These are phyloP conservation scores for Aspidiotus destructor DNA, from an alignment of 2,888 invertebrate genomes.

Conservation along the genomic window DNA sequence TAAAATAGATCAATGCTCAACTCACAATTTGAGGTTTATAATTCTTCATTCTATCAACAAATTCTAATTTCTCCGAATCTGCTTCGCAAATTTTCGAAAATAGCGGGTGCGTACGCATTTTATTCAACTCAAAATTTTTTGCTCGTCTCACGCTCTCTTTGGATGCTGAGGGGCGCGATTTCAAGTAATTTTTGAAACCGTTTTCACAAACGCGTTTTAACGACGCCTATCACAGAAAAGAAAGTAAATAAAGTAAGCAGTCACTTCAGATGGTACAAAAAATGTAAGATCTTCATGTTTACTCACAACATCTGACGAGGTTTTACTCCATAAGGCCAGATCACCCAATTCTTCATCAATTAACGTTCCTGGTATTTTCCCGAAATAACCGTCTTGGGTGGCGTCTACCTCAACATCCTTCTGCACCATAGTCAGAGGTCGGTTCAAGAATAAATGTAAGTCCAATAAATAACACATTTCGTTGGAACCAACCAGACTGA, in stretches of 20 bases:
- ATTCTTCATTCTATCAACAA: slow-evolving; percentile 58
- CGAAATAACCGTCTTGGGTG: slow-evolving; percentile 56
- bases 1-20: background rate
- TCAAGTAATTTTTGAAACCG: slow-evolving; percentile 81
- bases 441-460: slow-evolving; percentile 83
- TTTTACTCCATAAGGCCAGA: slow-evolving; percentile 63
- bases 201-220: slow-evolving; percentile 68
- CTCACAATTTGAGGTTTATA: slow-evolving; percentile 66
- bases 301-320: slow-evolving; percentile 63
- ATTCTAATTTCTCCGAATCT: slow-evolving; percentile 44
- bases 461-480: slow-evolving; percentile 90
- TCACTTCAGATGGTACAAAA: background rate
- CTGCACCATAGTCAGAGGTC: slow-evolving; percentile 53
- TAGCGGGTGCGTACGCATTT: slow-evolving; percentile 56
- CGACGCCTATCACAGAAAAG: slow-evolving; percentile 45
- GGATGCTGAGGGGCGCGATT: slow-evolving; percentile 80
- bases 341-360: slow-evolving; percentile 70
- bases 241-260: background rate
- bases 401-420: slow-evolving; percentile 45
- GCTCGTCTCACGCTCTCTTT: slow-evolving; percentile 77
- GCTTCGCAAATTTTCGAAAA: slow-evolving; percentile 44
- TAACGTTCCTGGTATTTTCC: slow-evolving; percentile 67
- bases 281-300: background rate
- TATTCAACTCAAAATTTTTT: slow-evolving; percentile 55
- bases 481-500: slow-evolving; percentile 78